Evolutionary conservation across 1,140 invertebrate species (phyloP).

Genomic region (Anastrepha obliqua): DNA sequence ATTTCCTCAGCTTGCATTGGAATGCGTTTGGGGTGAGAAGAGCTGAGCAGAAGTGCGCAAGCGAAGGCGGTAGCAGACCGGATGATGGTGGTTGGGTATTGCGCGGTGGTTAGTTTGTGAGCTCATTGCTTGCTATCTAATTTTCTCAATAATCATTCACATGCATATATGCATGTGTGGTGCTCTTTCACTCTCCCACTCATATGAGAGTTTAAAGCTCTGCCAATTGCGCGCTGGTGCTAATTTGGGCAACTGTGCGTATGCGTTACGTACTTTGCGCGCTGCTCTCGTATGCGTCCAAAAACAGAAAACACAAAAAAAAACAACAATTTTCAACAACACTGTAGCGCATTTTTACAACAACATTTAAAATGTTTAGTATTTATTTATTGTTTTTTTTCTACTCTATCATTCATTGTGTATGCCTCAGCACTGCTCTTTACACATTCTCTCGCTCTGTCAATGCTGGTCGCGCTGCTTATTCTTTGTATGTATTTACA

Average conservation of each 20-base stretch:
- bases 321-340: neutral
- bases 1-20: too few species aligned
- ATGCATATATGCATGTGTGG: too few species aligned
- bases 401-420: neutral
- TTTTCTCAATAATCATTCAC: neutral
- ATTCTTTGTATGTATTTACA: neutral
- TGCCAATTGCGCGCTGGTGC: neutral
- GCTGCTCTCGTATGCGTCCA: neutral
- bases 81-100: too few species aligned
- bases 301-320: neutral
- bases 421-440: neutral
- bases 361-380: neutral
- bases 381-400: constrained; percentile 8
- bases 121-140: neutral
- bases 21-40: too few species aligned
- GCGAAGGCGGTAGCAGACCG: too few species aligned
- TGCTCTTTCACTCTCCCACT: too few species aligned
- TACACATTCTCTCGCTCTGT: neutral
- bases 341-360: neutral
- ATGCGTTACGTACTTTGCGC: neutral
- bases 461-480: neutral
- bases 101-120: too few species aligned
- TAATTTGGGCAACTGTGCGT: constrained; percentile 21
- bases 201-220: neutral
- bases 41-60: too few species aligned